Conservation (phyloP, 23 tunicate species). For the Halocynthia roretzi region DNA sequence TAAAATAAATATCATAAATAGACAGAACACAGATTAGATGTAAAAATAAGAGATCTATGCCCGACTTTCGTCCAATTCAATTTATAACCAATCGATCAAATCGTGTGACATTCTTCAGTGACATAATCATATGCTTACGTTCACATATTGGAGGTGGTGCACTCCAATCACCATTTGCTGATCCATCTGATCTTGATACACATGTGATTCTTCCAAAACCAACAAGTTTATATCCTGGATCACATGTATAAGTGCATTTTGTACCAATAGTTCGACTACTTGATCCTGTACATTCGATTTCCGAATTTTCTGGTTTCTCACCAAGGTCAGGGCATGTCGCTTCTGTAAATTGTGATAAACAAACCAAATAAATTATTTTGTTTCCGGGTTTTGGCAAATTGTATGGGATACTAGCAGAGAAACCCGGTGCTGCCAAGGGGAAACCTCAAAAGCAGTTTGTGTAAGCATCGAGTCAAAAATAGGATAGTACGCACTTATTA, state of each 20-base stretch:
- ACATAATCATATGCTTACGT: slow-evolving; percentile 25
- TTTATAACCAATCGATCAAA: no score
- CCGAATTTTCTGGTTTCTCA: slow-evolving; percentile 5
- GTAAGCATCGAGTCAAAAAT: no score
- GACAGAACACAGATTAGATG: neutral
- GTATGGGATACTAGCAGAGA: no score
- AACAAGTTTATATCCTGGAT: slow-evolving; percentile 30
- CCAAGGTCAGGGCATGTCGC: slow-evolving; percentile 20
- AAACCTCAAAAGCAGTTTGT: no score
- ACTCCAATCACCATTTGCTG: slow-evolving; percentile 31
- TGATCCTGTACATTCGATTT: slow-evolving; percentile 3
- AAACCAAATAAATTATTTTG: no score
- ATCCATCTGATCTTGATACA: slow-evolving; percentile 18
- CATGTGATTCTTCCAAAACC: slow-evolving; percentile 30
- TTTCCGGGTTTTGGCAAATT: no score
- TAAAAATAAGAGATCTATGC: neutral
- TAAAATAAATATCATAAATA: neutral
- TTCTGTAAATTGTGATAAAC: no score
- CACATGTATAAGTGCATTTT: slow-evolving; percentile 33
- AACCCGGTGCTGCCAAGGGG: no score
- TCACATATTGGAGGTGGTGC: slow-evolving; percentile 23
- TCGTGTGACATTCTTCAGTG: neutral
- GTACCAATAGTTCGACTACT: slow-evolving; percentile 25
- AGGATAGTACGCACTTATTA: no score
- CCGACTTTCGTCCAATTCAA: neutral